Percentiles rank a stretch among this genome's conserved stretches.
These are phyloP conservation scores for Danio rerio DNA, from an alignment of 2,113 vertebrate species.

Conservation along the genomic window DNA sequence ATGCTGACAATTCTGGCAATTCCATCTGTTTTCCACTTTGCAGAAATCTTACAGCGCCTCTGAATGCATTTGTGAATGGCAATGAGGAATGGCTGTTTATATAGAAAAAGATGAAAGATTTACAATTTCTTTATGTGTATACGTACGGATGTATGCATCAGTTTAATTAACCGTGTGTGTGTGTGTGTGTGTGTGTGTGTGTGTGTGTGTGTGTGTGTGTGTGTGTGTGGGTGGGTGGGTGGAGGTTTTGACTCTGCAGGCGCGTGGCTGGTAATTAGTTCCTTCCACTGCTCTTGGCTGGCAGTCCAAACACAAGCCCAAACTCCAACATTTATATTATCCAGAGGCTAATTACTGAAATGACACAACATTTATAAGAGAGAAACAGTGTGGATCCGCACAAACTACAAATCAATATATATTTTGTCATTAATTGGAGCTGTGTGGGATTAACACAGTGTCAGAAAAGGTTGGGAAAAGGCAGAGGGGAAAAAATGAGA, in stretches of 20 bases:
- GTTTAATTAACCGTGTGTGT: constrained; percentile 4
- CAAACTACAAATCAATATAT: constrained; percentile 48
- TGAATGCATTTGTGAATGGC: background rate
- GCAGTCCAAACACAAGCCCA: constrained; percentile 52
- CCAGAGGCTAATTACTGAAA: constrained; percentile 52
- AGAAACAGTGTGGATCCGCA: constrained; percentile 28
- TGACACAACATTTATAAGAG: constrained; percentile 51
- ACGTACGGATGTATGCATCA: background rate
- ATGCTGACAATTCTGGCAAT: too few species aligned
- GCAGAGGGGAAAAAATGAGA: background rate
- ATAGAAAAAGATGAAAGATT: background rate
- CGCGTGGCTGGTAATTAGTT: constrained; percentile 58
- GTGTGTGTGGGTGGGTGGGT: background rate
- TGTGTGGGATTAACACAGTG: constrained; percentile 10
- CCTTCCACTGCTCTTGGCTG: constrained; percentile 49
- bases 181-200: constrained; percentile 1
- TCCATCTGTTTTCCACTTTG: too few species aligned
- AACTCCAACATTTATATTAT: constrained; percentile 52
- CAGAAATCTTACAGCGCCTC: background rate
- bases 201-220: constrained; percentile 11
- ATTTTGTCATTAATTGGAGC: constrained; percentile 35
- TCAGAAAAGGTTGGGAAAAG: constrained; percentile 10
- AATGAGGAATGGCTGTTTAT: background rate
- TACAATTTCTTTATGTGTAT: background rate
- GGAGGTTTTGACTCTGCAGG: constrained; percentile 42